These are phyloP conservation scores for Turdus rufiventris DNA, from an alignment of 2,113 vertebrate genomes.

Conservation along the genomic window DNA sequence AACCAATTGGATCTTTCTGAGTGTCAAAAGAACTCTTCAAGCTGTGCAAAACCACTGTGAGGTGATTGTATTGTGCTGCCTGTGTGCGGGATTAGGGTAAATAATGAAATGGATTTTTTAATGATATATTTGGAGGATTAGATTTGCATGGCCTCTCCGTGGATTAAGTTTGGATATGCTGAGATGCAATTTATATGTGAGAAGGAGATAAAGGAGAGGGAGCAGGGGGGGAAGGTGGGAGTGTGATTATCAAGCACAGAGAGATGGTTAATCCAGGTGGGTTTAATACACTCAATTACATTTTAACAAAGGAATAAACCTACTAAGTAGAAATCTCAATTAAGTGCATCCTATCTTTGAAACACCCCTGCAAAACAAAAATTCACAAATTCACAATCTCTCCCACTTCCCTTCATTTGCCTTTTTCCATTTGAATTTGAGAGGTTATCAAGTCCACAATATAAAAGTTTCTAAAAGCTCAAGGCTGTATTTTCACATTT, in stretches of 20 bases:
- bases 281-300: neutral
- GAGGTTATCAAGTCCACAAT: neutral
- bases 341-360: neutral
- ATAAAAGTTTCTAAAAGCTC: neutral
- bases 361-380: neutral
- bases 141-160: neutral
- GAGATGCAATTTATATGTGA: neutral
- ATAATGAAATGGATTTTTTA: neutral
- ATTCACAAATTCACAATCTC: neutral
- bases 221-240: neutral
- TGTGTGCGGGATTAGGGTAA: neutral
- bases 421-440: neutral
- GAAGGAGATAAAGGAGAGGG: neutral
- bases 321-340: neutral
- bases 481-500: neutral
- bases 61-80: neutral
- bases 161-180: neutral
- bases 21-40: neutral
- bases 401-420: neutral
- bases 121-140: neutral
- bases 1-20: neutral
- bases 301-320: neutral
- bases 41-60: neutral
- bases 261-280: neutral
- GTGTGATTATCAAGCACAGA: neutral